Base-by-base conservation (phyloP, 2,888 invertebrate species). In the Hirtodrosophila trivittata region DNA sequence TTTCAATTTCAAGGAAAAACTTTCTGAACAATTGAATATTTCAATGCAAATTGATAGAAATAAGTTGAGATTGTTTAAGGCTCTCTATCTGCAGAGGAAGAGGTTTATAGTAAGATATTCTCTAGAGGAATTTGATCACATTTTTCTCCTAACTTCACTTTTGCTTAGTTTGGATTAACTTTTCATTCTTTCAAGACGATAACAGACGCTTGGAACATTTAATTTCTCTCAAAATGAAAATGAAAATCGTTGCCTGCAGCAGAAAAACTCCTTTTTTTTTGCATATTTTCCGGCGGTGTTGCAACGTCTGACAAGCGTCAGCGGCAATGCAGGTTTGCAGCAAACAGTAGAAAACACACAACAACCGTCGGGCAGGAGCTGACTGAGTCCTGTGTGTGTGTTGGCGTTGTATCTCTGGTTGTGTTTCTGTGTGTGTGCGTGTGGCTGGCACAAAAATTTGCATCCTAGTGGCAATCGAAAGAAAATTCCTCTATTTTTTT, bases 401-500 rank as follows among this genome's bases (percentile, higher is more conserved):
- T 47, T 6, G 21, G 10, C 49, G 41, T 64, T 46, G 56, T 47
- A 50, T 58, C 13, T 55, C 30, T n/a, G 7, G 6, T 14, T 39
- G 18, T 37, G 26, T 43, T 12, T 45, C 35, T 5, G 16, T 39
- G 14, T 38, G 32, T 18, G 10, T 37, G 18, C 4, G 38, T 12
- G 28, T 13, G 14, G 9, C n/a, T 6, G 32, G 10, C 28, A 55
- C 41, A 35, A 49, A 57, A 43, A 39, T 41, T 57, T 41, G 16
- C 51, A 25, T 37, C 63, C 80, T 75, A 57, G 66, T 59, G 78
- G 84, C 87, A 58, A 74, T 77, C 65, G 82, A 76, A 69, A 65
- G 49, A 64, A 59, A 57, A 51, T 39, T 46, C 43, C 35, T 52
- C 59, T 50, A 59, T 66, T 30, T 18, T 37, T 10, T 58, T 43